phyloP scores from a whole-genome alignment of 2,888 invertebrate genomes.

The Byasa hedistus region DNA sequence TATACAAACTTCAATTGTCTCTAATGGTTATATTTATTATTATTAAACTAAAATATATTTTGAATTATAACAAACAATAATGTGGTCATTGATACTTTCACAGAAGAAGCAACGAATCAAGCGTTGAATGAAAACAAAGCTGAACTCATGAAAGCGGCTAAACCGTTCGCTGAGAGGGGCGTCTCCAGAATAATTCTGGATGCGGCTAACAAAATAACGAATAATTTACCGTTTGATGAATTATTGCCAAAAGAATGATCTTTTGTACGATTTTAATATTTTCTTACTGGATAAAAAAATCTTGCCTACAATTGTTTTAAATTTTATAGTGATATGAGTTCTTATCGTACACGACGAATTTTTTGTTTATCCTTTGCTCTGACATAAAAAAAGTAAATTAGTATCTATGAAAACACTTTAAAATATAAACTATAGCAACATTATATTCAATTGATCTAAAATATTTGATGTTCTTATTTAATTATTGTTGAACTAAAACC shows the following conservation, averaged over 20 bases:
- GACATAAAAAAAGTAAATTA: no score
- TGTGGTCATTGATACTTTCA: slow-evolving; percentile 13
- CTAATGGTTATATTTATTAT: no score
- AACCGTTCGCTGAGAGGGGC: slow-evolving; percentile 79
- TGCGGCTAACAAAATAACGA: slow-evolving; percentile 78
- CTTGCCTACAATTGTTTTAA: neutral
- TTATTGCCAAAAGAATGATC: slow-evolving; percentile 63
- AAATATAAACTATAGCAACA: no score
- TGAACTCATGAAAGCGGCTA: slow-evolving; percentile 76
- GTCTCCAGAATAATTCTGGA: slow-evolving; percentile 73
- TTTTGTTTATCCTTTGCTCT: no score
- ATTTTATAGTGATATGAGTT: neutral
- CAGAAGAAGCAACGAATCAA: slow-evolving; percentile 78
- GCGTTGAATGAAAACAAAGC: slow-evolving; percentile 82
- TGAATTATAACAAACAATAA: neutral
- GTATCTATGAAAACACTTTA: no score
- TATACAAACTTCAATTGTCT: no score
- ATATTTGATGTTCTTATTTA: no score
- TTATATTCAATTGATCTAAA: no score
- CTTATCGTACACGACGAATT: no score
- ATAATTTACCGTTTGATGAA: slow-evolving; percentile 74
- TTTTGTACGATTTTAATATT: neutral
- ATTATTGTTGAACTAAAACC: no score
- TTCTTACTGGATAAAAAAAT: neutral
- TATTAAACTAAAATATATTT: no score